Evolutionary conservation across 2,888 invertebrate genomes (phyloP), one percentile per base, ranked within the genome.

Genomic region (Eueremaeus valkanovi): DNA sequence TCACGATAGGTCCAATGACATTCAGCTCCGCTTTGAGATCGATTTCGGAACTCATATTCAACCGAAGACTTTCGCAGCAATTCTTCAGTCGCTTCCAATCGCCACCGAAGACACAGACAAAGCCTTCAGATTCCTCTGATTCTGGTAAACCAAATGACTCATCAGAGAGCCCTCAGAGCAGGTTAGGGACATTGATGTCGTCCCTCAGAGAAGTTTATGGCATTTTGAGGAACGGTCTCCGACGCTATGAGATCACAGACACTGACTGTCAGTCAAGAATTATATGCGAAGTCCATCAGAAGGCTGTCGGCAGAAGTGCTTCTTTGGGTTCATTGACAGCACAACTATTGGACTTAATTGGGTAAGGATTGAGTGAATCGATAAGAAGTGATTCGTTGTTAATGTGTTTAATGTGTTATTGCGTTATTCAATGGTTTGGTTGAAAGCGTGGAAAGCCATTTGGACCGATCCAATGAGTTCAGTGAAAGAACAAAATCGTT

Each of bases 211-310:
- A 76, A 8, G 68, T 76, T 21, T 76, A 74, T 55, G 70, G 70
- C 6, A 68, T 73, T n/a, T 33, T 76, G 49, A 49, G 72, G 51
- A 74, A 74, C 61, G 76, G 76, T 33, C 66, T 76, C 11, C 49
- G 74, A 45, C 36, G 77, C 18, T 79, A 78, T 66, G 79, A 77
- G 3, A 75, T 79, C 2, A 79, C 76, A 0, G 79, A 79, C 13
- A 76, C 73, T 9, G 78, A 78, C 24, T 79, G 79, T 70, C 79
- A 78, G 61, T 75, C 78, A 1, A 76, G 78, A 24, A 76, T 78
- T 0, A 77, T 78, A 8, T 79, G 79, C 27, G 78, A 79, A 68
- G 74, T 79, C 21, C 75, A 79, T 72, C 76, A 76, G 33, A 76
- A 76, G 68, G 68, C 66, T 40, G 42, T 76, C 33, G 61, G 75